A percentile compares a stretch with the other conserved stretches of the same genome.
These are phyloP conservation scores for Scaptodrosophila lebanonensis DNA, from an alignment of 1,140 invertebrate genomes.

Conservation along the genomic window DNA sequence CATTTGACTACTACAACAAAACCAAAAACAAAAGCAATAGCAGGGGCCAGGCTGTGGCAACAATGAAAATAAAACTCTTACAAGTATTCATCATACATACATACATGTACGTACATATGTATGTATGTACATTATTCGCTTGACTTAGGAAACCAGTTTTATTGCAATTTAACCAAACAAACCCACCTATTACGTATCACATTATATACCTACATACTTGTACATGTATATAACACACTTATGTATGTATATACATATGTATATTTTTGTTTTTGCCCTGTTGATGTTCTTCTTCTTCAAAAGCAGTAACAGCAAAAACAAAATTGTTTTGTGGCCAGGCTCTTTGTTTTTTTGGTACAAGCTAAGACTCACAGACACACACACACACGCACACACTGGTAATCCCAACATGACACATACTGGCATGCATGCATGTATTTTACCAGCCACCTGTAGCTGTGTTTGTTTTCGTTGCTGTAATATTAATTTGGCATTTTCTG, in stretches of 20 bases:
- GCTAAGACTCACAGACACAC: too few relatives aligned
- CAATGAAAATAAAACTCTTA: conserved; percentile 52
- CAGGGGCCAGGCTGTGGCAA: too few relatives aligned
- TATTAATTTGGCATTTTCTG: conserved; percentile 44
- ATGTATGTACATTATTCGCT: conserved; percentile 59
- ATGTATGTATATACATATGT: conserved; percentile 4
- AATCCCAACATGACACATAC: not conserved
- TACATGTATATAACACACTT: conserved; percentile 3
- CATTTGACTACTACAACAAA: conserved; percentile 16
- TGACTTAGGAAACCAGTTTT: conserved; percentile 68
- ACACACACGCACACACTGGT: too few relatives aligned
- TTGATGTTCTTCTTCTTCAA: conserved; percentile 21
- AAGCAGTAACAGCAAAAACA: conserved; percentile 14
- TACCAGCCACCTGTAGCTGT: conserved; percentile 48
- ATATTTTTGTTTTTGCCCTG: conserved; percentile 26
- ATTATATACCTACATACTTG: conserved; percentile 31
- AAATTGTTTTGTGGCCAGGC: conserved; percentile 13
- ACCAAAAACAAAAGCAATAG: too few relatives aligned
- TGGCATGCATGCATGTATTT: conserved; percentile 5
- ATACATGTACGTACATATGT: not conserved
- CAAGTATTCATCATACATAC: conserved; percentile 3
- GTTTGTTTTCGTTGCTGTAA: too few relatives aligned
- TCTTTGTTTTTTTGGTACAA: conserved; percentile 37
- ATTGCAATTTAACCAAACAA: conserved; percentile 64
- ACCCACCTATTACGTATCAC: conserved; percentile 73